phyloP scores from a whole-genome alignment of 2,888 invertebrate genomes.

The Hydroisotoma schaefferi region DNA sequence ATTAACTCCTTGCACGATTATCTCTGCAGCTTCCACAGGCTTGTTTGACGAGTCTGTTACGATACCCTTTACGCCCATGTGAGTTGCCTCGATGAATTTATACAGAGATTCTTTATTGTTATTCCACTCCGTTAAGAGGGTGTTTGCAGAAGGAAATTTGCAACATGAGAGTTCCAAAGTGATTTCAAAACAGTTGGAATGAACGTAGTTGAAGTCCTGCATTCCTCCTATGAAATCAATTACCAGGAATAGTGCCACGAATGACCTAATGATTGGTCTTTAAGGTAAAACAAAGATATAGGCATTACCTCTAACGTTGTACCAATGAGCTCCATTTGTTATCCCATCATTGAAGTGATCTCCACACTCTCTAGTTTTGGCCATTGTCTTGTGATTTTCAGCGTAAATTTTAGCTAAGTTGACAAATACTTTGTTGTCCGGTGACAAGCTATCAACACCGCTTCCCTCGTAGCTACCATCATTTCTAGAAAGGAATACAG shows the following conservation, averaged over 20 bases:
- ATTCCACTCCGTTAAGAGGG: slow-evolving; percentile 75
- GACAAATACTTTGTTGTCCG: slow-evolving; percentile 78
- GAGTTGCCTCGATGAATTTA: slow-evolving; percentile 75
- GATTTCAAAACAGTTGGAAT: slow-evolving; percentile 93
- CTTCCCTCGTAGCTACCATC: slow-evolving; percentile 52
- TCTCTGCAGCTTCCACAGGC: slow-evolving; percentile 69
- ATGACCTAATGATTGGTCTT: neutral
- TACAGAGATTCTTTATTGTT: slow-evolving; percentile 81
- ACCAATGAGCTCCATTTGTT: slow-evolving; percentile 92
- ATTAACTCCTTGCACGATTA: slow-evolving; percentile 71
- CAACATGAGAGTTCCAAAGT: slow-evolving; percentile 95
- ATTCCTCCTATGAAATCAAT: slow-evolving; percentile 71
- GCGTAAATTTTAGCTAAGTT: slow-evolving; percentile 74
- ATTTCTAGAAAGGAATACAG: slow-evolving; percentile 51
- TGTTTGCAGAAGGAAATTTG: slow-evolving; percentile 75
- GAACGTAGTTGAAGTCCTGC: slow-evolving; percentile 97
- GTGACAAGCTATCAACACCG: slow-evolving; percentile 70
- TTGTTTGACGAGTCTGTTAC: slow-evolving; percentile 63
- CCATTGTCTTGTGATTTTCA: slow-evolving; percentile 70
- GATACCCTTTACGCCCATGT: slow-evolving; percentile 67
- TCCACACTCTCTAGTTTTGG: slow-evolving; percentile 64
- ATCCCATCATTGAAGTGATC: slow-evolving; percentile 75
- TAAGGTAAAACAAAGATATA: neutral
- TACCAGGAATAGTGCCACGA: neutral
- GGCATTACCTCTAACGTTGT: slow-evolving; percentile 68